phyloP scores from a whole-genome alignment of 2,888 invertebrate species.

The Diplazon laetatorius region DNA sequence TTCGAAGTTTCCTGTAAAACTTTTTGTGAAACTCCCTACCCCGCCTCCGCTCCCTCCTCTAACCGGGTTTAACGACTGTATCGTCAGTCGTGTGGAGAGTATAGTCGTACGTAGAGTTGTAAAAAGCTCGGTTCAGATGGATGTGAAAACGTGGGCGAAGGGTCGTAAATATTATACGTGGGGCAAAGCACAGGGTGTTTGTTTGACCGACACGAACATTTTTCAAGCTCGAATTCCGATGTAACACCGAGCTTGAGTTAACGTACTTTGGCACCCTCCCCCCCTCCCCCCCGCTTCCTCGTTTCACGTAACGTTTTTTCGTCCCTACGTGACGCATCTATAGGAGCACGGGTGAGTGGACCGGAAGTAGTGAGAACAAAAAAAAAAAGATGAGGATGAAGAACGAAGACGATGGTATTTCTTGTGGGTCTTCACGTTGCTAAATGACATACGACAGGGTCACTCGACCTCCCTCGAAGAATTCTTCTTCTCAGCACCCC shows the following conservation, averaged over 20 bases:
- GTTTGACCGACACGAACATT: neutral
- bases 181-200: neutral
- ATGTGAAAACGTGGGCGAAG: conserved; percentile 2
- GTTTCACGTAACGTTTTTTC: conserved; percentile 11
- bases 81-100: neutral
- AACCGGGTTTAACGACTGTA: conserved; percentile 2
- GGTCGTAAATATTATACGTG: no score
- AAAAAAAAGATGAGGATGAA: conserved; percentile 12
- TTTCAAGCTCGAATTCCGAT: conserved; percentile 7
- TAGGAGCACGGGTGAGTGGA: no score
- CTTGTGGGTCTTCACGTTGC: conserved; percentile 17
- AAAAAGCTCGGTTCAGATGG: neutral
- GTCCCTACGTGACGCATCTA: no score
- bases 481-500: no score
- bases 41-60: no score
- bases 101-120: neutral
- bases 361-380: neutral
- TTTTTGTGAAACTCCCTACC: conserved; percentile 20
- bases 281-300: neutral
- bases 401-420: neutral
- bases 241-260: conserved; percentile 9
- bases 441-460: conserved; percentile 5
- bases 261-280: neutral
- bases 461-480: neutral
- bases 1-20: conserved; percentile 31